A percentile compares a stretch with the other conserved stretches of the same genome.
Evolutionary conservation across 2,888 invertebrate genomes (phyloP).

Genomic region (Priocnemis perturbator): DNA sequence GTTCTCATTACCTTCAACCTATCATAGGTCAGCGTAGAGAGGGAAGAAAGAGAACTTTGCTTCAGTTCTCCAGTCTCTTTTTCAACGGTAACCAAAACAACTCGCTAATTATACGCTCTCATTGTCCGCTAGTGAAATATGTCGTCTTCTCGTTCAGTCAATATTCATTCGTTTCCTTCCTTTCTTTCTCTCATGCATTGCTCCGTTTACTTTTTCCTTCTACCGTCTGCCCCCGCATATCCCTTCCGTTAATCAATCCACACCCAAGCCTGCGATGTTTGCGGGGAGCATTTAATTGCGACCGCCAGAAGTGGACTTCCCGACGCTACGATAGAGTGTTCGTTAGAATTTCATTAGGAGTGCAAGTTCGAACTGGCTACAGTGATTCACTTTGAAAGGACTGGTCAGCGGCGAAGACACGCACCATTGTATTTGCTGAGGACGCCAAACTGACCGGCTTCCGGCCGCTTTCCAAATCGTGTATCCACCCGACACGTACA

Average conservation of each 20-base stretch:
- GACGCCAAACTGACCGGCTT: conserved; percentile 3
- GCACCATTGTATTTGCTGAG: neutral
- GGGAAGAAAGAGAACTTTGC: too few species aligned
- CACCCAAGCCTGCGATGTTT: conserved; percentile 39
- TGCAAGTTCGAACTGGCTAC: conserved; percentile 40
- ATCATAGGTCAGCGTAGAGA: too few species aligned
- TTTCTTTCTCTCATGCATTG: neutral
- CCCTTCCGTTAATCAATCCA: neutral
- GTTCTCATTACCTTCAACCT: neutral
- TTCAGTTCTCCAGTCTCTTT: conserved; percentile 7
- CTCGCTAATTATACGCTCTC: conserved; percentile 40
- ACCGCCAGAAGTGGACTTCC: conserved; percentile 31
- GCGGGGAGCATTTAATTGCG: conserved; percentile 51
- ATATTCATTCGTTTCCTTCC: too few species aligned
- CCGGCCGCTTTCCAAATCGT: too few species aligned
- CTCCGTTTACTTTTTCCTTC: neutral
- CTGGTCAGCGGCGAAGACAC: conserved; percentile 5
- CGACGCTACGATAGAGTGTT: conserved; percentile 39
- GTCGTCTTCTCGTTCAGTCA: conserved; percentile 3
- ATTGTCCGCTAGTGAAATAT: conserved; percentile 34
- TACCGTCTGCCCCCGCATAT: conserved; percentile 14
- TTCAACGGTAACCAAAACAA: conserved; percentile 28
- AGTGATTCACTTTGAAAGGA: conserved; percentile 44
- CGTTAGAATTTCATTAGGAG: conserved; percentile 63
- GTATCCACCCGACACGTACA: neutral